phyloP scores from a whole-genome alignment of 2,113 vertebrate species.

The Jacana jacana region DNA sequence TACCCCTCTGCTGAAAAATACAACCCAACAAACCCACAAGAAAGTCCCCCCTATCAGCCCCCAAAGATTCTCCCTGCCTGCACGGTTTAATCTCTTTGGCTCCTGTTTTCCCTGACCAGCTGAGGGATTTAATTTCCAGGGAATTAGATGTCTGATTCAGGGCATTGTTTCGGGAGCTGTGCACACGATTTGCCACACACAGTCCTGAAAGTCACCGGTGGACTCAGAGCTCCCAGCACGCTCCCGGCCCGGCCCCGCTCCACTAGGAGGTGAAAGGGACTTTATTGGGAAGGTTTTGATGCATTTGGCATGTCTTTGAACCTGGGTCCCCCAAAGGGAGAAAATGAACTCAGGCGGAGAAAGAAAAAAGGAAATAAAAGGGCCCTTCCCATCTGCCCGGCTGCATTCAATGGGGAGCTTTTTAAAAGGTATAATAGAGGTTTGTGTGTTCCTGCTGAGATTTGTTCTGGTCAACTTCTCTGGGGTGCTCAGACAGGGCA shows the following conservation, averaged over 20 bases:
- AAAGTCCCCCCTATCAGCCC: neutral
- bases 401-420: slow-evolving; percentile 43
- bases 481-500: neutral
- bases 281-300: slow-evolving; percentile 45
- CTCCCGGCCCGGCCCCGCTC: neutral
- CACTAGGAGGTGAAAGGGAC: slow-evolving; percentile 2
- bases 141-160: slow-evolving; percentile 11
- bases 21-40: neutral
- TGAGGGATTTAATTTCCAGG: slow-evolving; percentile 60
- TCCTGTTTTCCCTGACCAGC: slow-evolving; percentile 42
- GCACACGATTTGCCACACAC: slow-evolving; percentile 52
- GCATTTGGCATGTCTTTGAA: slow-evolving; percentile 63
- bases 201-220: slow-evolving; percentile 22
- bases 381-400: slow-evolving; percentile 41
- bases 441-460: slow-evolving; percentile 57
- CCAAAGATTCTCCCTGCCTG: neutral
- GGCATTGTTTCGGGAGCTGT: slow-evolving; percentile 32
- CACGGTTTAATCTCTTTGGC: slow-evolving; percentile 47
- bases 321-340: slow-evolving; percentile 38
- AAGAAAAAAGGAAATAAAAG: slow-evolving; percentile 48
- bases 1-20: neutral
- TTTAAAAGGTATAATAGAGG: slow-evolving; percentile 48
- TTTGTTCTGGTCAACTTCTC: slow-evolving; percentile 63
- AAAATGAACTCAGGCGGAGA: slow-evolving; percentile 51
- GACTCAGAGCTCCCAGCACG: neutral